phyloP scores from a whole-genome alignment of 2,797 vertebrate genomes.

The Pyrocephalus nanus region DNA sequence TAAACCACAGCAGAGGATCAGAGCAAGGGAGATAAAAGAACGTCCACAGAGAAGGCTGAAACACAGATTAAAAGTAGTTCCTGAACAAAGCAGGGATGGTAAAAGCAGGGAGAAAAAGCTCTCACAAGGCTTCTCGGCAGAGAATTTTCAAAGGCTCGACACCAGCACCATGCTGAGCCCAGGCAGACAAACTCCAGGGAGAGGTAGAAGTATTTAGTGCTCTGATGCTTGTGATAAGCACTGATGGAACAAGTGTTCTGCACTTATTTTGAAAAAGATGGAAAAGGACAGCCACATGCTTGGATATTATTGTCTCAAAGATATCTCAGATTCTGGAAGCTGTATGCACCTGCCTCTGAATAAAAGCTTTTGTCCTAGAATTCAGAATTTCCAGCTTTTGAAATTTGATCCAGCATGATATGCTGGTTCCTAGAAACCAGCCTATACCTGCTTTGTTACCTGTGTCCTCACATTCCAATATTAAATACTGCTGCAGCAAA shows the following conservation, averaged over 20 bases:
- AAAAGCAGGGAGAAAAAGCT: background rate
- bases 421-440: background rate
- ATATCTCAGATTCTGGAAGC: background rate
- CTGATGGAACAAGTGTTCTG: background rate
- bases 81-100: accelerated
- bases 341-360: background rate
- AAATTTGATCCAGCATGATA: background rate
- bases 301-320: background rate
- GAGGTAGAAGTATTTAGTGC: background rate
- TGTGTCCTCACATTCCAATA: background rate
- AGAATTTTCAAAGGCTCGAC: background rate
- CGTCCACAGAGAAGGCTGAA: background rate
- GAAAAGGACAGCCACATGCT: background rate
- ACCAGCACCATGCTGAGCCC: background rate
- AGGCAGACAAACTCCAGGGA: background rate
- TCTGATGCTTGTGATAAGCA: background rate
- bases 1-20: background rate
- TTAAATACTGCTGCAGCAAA: background rate
- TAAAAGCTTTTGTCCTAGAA: background rate
- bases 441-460: background rate
- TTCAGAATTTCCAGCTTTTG: background rate
- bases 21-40: background rate
- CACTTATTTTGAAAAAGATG: background rate
- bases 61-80: background rate
- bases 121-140: background rate